Evolutionary conservation across 1,140 invertebrate species (phyloP).

Genomic region (Formica exsecta): DNA sequence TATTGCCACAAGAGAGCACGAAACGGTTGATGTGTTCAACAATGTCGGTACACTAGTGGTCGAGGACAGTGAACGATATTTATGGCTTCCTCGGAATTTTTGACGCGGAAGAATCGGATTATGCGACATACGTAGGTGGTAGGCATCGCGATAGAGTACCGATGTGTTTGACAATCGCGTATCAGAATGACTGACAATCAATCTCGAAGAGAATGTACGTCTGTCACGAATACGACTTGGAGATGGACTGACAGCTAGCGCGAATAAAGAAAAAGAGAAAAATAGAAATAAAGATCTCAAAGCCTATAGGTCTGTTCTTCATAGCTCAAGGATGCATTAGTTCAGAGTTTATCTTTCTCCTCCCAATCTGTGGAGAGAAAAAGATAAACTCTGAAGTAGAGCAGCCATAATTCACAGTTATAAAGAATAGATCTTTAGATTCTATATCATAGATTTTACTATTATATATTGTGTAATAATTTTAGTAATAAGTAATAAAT

Average conservation of each 20-base stretch:
- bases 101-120: conserved; percentile 30
- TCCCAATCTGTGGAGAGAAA: no score
- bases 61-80: conserved; percentile 20
- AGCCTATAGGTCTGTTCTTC: not conserved
- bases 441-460: not conserved
- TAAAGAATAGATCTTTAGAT: no score
- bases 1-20: not conserved
- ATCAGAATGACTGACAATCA: not conserved
- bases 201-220: conserved; percentile 26
- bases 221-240: not conserved
- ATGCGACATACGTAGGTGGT: not conserved
- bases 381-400: no score
- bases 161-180: conserved; percentile 12
- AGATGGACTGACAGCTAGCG: conserved; percentile 9
- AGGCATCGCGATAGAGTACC: conserved; percentile 6
- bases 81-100: conserved; percentile 45
- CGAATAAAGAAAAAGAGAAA: not conserved
- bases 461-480: not conserved
- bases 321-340: no score
- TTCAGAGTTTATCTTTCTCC: no score
- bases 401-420: no score
- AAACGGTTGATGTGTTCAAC: not conserved
- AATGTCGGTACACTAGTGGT: not conserved
- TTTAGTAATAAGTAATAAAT: not conserved
- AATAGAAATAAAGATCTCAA: not conserved